Conservation (phyloP, 1,140 invertebrate species). For the Pseudomyrmex sp. region DNA sequence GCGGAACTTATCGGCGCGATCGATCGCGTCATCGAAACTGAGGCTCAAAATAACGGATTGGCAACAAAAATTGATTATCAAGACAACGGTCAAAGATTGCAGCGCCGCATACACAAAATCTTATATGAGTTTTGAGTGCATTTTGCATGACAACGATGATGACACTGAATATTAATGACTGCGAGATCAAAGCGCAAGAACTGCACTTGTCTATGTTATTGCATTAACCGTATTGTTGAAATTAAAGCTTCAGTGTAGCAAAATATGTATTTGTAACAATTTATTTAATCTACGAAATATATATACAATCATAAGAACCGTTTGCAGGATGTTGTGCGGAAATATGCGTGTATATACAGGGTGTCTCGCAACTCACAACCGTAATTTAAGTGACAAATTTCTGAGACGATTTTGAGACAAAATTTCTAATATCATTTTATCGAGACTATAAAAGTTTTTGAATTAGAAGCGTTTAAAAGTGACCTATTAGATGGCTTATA, state of each 20-base stretch:
- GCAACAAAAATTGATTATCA: slow-evolving; percentile 47
- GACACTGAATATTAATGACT: neutral
- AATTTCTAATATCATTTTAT: too few relatives aligned
- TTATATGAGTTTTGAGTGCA: neutral
- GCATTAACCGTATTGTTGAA: neutral
- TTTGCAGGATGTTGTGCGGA: too few relatives aligned
- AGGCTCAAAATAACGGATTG: slow-evolving; percentile 18
- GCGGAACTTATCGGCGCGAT: slow-evolving; percentile 53
- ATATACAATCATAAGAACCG: too few relatives aligned
- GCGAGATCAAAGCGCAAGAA: neutral
- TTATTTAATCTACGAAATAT: too few relatives aligned
- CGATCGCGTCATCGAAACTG: slow-evolving; percentile 53
- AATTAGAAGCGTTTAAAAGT: too few relatives aligned
- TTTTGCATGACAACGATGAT: neutral
- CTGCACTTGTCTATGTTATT: neutral
- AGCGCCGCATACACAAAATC: neutral
- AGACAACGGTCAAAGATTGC: neutral
- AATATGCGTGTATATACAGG: too few relatives aligned
- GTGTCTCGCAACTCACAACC: too few relatives aligned
- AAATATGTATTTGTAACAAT: too few relatives aligned
- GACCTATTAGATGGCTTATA: too few relatives aligned
- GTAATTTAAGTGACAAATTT: too few relatives aligned
- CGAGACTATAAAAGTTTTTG: too few relatives aligned
- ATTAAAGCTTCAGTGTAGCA: neutral
- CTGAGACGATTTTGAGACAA: too few relatives aligned